These are phyloP conservation scores for Terrapene triunguis DNA, from an alignment of 2,113 vertebrate genomes.

Conservation along the genomic window DNA sequence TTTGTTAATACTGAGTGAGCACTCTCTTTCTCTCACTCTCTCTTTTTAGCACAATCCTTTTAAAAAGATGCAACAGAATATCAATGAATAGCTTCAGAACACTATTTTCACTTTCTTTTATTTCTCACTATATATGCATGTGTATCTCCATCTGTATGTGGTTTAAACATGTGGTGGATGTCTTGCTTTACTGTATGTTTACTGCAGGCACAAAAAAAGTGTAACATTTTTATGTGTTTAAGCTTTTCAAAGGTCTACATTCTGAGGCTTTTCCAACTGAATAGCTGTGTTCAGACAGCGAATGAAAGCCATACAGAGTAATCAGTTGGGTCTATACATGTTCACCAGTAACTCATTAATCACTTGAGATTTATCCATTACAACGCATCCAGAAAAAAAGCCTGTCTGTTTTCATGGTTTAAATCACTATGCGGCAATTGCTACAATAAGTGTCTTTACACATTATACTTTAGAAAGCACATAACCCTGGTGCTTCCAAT, in stretches of 20 bases:
- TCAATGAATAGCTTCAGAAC: conserved; percentile 62
- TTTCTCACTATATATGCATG: conserved; percentile 47
- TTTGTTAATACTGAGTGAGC: background rate
- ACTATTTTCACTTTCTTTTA: conserved; percentile 32
- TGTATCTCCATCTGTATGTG: conserved; percentile 27
- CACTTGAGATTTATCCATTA: conserved; percentile 52
- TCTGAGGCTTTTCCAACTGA: conserved; percentile 64
- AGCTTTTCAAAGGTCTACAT: conserved; percentile 70
- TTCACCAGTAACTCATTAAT: conserved; percentile 77
- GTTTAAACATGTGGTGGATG: conserved; percentile 71
- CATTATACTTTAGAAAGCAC: background rate
- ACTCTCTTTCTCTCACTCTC: background rate
- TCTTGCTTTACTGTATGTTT: conserved; percentile 65
- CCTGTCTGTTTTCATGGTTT: conserved; percentile 51
- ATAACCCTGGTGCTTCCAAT: background rate
- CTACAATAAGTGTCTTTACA: conserved; percentile 11
- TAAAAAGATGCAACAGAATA: background rate
- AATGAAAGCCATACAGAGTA: conserved; percentile 69
- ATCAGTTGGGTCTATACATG: conserved; percentile 49
- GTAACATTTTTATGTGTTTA: conserved; percentile 67
- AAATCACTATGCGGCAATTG: conserved; percentile 15
- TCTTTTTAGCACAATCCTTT: conserved; percentile 18
- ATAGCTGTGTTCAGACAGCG: conserved; percentile 60
- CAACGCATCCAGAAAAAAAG: conserved; percentile 58
- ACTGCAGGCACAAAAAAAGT: conserved; percentile 54